Evolutionary conservation across 1,140 invertebrate genomes (phyloP).

Genomic region (Drosophila sucinea): DNA sequence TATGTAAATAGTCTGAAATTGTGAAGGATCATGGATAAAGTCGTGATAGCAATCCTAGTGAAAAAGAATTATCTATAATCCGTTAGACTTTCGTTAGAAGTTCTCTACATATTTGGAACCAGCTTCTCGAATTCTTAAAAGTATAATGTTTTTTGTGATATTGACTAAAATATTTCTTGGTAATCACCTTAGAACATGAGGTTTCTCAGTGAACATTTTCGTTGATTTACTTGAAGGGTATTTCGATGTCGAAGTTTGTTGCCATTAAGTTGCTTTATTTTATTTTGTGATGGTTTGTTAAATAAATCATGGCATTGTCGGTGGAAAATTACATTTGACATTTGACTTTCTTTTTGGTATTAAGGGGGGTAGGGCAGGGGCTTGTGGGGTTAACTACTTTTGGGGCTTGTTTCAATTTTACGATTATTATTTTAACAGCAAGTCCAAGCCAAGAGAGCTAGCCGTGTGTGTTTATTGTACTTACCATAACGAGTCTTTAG

Average conservation of each 20-base stretch:
- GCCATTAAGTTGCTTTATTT: conserved; percentile 11
- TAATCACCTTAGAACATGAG: not conserved
- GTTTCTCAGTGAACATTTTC: too few relatives aligned
- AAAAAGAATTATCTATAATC: too few relatives aligned
- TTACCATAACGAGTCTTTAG: conserved; percentile 40
- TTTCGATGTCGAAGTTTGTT: not conserved
- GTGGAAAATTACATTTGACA: conserved; percentile 48
- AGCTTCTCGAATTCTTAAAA: too few relatives aligned
- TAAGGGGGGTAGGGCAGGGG: not conserved
- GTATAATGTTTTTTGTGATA: too few relatives aligned
- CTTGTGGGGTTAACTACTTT: conserved; percentile 39
- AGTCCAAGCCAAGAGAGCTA: conserved; percentile 15
- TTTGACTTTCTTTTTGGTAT: conserved; percentile 62
- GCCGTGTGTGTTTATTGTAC: conserved; percentile 9
- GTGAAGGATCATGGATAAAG: too few relatives aligned
- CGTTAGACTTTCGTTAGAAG: too few relatives aligned
- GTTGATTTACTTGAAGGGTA: not conserved
- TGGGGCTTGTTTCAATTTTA: conserved; percentile 37
- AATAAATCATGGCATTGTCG: conserved; percentile 57
- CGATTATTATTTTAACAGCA: conserved; percentile 37
- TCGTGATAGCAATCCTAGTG: too few relatives aligned
- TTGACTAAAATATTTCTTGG: not conserved
- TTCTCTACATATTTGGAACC: too few relatives aligned
- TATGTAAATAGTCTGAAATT: too few relatives aligned
- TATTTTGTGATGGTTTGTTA: conserved; percentile 32